These are phyloP conservation scores for Panthera uncia DNA, from an alignment of 2,113 vertebrate species.

Conservation along the genomic window DNA sequence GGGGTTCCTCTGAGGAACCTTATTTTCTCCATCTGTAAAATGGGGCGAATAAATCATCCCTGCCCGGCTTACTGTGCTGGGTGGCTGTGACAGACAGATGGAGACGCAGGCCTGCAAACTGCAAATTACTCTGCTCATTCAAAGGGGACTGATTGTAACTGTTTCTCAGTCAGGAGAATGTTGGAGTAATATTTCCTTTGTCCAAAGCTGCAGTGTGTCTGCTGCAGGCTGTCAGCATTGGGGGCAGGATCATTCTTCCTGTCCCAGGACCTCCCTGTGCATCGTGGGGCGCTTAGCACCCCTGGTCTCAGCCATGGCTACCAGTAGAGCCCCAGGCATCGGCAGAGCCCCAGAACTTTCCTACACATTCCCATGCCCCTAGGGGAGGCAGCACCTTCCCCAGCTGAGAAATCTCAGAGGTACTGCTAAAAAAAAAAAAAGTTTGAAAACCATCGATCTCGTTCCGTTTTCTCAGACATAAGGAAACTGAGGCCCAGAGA, in stretches of 20 bases:
- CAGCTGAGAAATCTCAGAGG: neutral
- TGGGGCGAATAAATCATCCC: neutral
- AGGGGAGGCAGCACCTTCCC: neutral
- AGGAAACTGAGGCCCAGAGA: neutral
- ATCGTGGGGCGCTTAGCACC: neutral
- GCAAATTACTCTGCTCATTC: neutral
- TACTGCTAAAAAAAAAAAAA: neutral
- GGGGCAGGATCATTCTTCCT: neutral
- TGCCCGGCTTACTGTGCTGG: neutral
- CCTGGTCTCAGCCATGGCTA: neutral
- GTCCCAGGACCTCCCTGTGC: neutral
- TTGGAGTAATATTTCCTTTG: neutral
- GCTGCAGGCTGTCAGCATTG: neutral
- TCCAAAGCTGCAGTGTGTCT: neutral
- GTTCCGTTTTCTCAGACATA: neutral
- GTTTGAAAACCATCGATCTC: neutral
- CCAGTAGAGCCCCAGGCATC: neutral
- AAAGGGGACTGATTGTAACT: fast-evolving
- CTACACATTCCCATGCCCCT: neutral
- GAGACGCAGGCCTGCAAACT: neutral
- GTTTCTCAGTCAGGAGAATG: neutral
- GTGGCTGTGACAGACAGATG: neutral
- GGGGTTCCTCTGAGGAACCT: neutral
- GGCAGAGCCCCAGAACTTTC: neutral
- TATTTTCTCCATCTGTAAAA: neutral